Percentiles rank a stretch among this genome's conserved stretches.
Evolutionary conservation across 2,888 invertebrate genomes (phyloP).

Genomic region (Dexiosoma caninum): DNA sequence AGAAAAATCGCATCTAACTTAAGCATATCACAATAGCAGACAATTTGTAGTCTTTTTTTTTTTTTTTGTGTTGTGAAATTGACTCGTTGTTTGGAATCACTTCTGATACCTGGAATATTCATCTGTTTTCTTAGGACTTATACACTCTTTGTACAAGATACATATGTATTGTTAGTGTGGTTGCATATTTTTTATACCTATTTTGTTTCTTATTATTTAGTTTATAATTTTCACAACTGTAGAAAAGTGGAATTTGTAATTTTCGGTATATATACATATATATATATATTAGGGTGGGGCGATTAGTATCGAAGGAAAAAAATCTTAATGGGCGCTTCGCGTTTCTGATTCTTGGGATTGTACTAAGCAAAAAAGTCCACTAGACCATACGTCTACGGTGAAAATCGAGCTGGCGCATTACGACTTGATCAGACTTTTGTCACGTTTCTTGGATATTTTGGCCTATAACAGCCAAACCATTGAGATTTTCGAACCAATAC

Average conservation of each 20-base stretch:
- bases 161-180: background rate
- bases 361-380: no score
- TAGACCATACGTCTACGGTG: no score
- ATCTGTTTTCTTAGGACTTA: slow-evolving; percentile 76
- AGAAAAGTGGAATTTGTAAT: slow-evolving; percentile 38
- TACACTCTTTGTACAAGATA: slow-evolving; percentile 52
- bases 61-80: background rate
- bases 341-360: no score
- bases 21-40: slow-evolving; percentile 63
- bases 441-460: no score
- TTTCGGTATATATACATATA: background rate
- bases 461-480: no score
- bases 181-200: no score
- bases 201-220: background rate
- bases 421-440: no score
- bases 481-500: no score
- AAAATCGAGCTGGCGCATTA: no score
- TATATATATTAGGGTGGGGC: no score
- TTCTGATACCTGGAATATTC: slow-evolving; percentile 75
- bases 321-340: no score
- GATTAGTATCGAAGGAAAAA: no score
- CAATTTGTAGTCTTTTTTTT: slow-evolving; percentile 69
- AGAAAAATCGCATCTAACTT: slow-evolving; percentile 33
- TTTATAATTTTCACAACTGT: slow-evolving; percentile 46
- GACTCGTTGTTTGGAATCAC: slow-evolving; percentile 48